Base-by-base conservation (phyloP, 2,113 vertebrate genomes). In the Prinia subflava region DNA sequence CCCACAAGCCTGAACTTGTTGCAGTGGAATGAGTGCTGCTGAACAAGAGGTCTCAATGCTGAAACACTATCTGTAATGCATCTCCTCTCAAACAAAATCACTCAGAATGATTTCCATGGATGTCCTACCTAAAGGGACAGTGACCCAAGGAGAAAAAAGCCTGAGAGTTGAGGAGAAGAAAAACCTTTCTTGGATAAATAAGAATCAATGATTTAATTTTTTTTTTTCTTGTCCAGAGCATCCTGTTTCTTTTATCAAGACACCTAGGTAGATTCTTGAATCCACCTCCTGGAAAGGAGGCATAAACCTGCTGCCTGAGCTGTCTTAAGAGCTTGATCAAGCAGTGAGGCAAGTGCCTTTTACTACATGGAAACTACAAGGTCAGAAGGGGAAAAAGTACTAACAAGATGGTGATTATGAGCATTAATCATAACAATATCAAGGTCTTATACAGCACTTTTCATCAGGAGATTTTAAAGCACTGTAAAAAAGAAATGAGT, bases 241-340 rank as follows among this genome's bases (percentile, higher is more conserved):
- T 94, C 83, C 64, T 15, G 7, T 84, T 91, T 49, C 69, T 94
- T 94, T 92, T 91, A 87, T 82, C 69, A 94, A 94, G 73, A 56
- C 83, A 89, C 87, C 94, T 94, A 92, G 73, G 81, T 30, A 94
- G 95, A 89, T 94, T 94, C 95, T 95, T 91, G 91, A 97, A 97
- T 96, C 92, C 86, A 90, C 83, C 83, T 97, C 91, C 94, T 87
- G 89, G 83, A 95, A 95, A 82, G 81, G 87, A 94, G 65, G 60
- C 80, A 94, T 89, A 94, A 97, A 92, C 90, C 86, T 96, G 92
- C 92, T 92, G 96, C 80, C 94, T 95, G 95, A 94, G 65, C 83
- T 75, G 57, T 91, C 92, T 97, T 95, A 96, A 97, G 94, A 96
- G 92, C 92, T 92, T 94, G 96, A 97, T 95, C 95, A 96, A 97